phyloP scores from a whole-genome alignment of 2,888 invertebrate genomes.

The Chorisops tibialis region DNA sequence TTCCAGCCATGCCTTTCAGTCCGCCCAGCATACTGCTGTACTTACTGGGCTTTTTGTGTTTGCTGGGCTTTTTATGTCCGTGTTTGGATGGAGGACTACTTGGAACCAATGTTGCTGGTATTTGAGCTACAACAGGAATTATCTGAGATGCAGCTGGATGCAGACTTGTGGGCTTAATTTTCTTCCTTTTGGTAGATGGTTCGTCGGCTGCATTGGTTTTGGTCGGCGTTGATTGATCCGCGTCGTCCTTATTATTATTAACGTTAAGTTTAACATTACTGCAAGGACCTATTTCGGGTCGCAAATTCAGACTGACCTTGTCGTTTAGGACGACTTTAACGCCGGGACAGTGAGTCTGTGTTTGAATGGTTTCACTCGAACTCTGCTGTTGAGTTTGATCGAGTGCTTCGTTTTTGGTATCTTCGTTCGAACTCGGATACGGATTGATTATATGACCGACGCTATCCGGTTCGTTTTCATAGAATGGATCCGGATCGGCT shows the following conservation, averaged over 20 bases:
- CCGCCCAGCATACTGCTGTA: neutral
- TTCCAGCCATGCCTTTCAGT: conserved; percentile 13
- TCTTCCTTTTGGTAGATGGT: neutral
- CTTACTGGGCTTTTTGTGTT: conserved; percentile 3
- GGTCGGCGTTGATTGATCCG: neutral
- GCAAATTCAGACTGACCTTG: conserved; percentile 29
- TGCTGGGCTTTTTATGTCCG: neutral
- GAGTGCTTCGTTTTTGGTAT: neutral
- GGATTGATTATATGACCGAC: conserved; percentile 1
- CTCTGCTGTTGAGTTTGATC: too few relatives aligned
- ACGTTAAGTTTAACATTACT: conserved; percentile 26
- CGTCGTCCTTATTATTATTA: neutral
- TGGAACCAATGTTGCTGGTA: neutral
- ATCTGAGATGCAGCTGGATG: neutral
- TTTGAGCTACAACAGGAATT: conserved; percentile 6
- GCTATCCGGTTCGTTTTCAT: conserved; percentile 18
- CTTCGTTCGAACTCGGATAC: neutral
- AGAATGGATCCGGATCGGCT: conserved; percentile 33
- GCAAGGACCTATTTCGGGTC: conserved; percentile 25
- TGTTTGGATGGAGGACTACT: neutral
- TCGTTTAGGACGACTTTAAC: conserved; percentile 28
- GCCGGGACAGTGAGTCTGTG: conserved; percentile 23
- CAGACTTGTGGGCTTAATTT: neutral
- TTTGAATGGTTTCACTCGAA: neutral
- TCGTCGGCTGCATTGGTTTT: neutral